Evolutionary conservation across 92 coral and sea anemone species (phyloP).

Genomic region (Parazoanthus darwini): DNA sequence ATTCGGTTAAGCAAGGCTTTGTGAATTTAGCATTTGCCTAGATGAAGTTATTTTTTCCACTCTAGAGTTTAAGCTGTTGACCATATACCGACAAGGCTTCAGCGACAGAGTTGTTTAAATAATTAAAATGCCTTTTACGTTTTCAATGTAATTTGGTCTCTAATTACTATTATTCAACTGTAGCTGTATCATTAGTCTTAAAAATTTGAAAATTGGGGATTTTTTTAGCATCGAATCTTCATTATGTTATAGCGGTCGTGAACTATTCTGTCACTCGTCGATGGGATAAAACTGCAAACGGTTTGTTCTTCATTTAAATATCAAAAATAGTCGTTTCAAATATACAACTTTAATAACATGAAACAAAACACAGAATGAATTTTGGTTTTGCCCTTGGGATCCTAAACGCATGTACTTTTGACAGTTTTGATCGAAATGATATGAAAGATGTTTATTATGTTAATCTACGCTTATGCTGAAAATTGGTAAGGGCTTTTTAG

Average conservation of each 20-base stretch:
- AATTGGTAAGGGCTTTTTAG: not conserved
- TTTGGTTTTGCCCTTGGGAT: not conserved
- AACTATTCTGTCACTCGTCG: not conserved
- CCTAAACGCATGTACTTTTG: not conserved
- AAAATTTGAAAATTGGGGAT: too few relatives aligned
- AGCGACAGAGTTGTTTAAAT: constrained; percentile 1
- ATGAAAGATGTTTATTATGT: not conserved
- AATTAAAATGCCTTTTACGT: not conserved
- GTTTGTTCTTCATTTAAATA: not conserved
- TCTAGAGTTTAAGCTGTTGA: not conserved
- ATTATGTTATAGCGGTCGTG: not conserved
- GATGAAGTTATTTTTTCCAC: constrained; percentile 16
- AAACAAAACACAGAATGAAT: not conserved
- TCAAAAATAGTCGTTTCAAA: not conserved
- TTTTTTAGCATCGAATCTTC: not conserved
- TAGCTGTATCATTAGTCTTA: not conserved
- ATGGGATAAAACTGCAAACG: too few relatives aligned
- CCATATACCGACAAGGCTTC: not conserved
- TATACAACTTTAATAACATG: not conserved
- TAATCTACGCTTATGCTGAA: not conserved
- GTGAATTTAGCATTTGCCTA: constrained; percentile 45
- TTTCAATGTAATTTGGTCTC: not conserved
- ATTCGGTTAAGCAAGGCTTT: constrained; percentile 33
- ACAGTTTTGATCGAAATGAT: not conserved
- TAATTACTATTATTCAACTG: not conserved